Conservation (phyloP, 1,140 invertebrate species). For the Drosophila lacertosa region DNA sequence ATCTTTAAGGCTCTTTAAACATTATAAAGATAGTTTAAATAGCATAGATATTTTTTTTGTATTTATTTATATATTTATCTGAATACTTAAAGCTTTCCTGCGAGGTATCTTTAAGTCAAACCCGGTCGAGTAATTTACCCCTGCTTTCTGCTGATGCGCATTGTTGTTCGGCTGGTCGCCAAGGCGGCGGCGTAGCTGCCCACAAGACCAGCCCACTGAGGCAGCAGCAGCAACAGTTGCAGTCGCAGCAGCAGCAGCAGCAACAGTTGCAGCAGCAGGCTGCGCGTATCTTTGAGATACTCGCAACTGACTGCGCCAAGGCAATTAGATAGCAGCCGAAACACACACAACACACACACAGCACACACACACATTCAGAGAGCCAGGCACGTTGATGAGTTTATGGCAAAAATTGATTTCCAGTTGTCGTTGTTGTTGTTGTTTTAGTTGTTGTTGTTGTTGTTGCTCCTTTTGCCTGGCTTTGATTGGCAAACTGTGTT, state of each 20-base stretch:
- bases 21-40: no score
- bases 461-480: constrained; percentile 33
- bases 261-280: no score
- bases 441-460: constrained; percentile 30
- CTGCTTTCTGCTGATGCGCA: constrained; percentile 30
- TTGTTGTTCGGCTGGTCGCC: constrained; percentile 30
- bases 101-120: background rate
- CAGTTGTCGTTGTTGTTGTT: constrained; percentile 60
- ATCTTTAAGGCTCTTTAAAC: no score
- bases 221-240: no score
- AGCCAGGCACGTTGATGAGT: constrained; percentile 67
- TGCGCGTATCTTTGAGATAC: constrained; percentile 61
- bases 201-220: constrained; percentile 48
- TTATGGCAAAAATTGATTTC: constrained; percentile 82
- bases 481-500: constrained; percentile 52
- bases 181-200: constrained; percentile 33
- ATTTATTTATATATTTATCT: no score
- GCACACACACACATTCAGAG: no score
- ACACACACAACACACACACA: constrained; percentile 15
- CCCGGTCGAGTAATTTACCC: background rate
- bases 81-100: background rate
- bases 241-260: background rate
- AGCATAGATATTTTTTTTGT: no score
- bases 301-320: constrained; percentile 61
- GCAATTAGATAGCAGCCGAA: constrained; percentile 75